Evolutionary conservation across 2,797 vertebrate species (phyloP).

Genomic region (Falco biarmicus): DNA sequence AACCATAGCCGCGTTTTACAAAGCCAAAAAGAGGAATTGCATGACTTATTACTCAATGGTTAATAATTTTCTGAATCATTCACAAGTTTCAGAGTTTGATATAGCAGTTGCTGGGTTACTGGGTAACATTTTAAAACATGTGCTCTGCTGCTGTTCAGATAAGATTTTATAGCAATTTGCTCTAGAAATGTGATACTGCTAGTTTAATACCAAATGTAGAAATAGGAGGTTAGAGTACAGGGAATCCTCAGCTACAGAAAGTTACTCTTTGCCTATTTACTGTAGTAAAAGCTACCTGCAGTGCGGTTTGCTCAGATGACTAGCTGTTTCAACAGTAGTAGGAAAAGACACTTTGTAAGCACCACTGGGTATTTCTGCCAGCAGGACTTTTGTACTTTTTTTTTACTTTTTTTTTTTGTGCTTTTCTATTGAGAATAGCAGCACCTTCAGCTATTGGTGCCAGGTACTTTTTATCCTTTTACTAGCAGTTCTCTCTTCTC

Average conservation of each 20-base stretch:
- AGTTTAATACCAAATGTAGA: neutral
- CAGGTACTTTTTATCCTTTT: conserved; percentile 1
- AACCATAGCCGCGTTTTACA: neutral
- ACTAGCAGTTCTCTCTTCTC: neutral
- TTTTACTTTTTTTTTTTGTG: neutral
- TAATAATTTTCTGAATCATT: neutral
- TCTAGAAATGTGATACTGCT: neutral
- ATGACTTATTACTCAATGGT: neutral
- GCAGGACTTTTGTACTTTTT: neutral
- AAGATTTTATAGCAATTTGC: neutral
- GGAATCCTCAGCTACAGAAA: neutral
- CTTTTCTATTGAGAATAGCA: neutral
- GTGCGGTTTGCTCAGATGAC: neutral
- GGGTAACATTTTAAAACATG: neutral
- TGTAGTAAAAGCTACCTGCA: neutral
- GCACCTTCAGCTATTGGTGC: neutral
- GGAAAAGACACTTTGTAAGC: neutral
- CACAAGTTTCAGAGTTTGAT: neutral
- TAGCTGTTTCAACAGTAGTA: neutral
- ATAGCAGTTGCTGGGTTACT: neutral
- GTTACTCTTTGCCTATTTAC: neutral
- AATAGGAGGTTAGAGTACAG: neutral
- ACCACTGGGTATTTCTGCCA: neutral
- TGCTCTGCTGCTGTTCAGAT: neutral
- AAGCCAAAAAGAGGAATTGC: neutral